Conservation (phyloP, 53 echinoderm and acorn worm genomes). For the Astropecten irregularis region DNA sequence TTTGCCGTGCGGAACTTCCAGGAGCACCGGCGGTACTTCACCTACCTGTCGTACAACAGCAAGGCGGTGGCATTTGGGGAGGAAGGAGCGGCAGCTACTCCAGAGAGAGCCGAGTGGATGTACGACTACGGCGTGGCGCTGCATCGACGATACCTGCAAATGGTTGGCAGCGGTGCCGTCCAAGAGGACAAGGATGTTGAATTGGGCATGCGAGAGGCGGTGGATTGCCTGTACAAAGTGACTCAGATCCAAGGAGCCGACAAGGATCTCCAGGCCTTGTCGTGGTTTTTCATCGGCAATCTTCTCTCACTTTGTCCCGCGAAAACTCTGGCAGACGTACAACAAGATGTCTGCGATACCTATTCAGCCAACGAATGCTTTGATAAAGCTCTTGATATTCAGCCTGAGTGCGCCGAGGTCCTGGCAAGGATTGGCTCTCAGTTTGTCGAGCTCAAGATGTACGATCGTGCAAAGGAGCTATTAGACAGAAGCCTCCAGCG, state of each 20-base stretch:
- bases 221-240: slow-evolving; percentile 65
- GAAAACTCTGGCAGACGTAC: slow-evolving; percentile 53
- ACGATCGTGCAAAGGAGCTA: slow-evolving; percentile 65
- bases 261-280: slow-evolving; percentile 51
- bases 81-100: not conserved
- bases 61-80: slow-evolving; percentile 73
- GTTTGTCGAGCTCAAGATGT: slow-evolving; percentile 54
- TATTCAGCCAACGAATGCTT: slow-evolving; percentile 73
- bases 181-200: slow-evolving; percentile 5
- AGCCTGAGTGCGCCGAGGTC: slow-evolving; percentile 63
- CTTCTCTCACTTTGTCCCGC: slow-evolving; percentile 56
- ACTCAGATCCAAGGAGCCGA: slow-evolving; percentile 42
- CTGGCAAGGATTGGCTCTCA: slow-evolving; percentile 71
- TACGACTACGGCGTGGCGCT: slow-evolving; percentile 84
- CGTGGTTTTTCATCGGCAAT: slow-evolving; percentile 87
- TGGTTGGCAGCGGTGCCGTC: slow-evolving; percentile 5
- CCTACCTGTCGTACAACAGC: slow-evolving; percentile 72
- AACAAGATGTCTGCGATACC: slow-evolving; percentile 39
- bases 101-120: slow-evolving; percentile 90
- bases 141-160: slow-evolving; percentile 52
- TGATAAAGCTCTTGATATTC: slow-evolving; percentile 63
- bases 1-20: slow-evolving; percentile 84
- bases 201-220: slow-evolving; percentile 68
- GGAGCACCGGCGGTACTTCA: slow-evolving; percentile 77
- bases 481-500: slow-evolving; percentile 58